A percentile compares a stretch with the other conserved stretches of the same genome.
These are phyloP conservation scores for Callinectes sapidus DNA, from an alignment of 2,888 invertebrate species.

Conservation along the genomic window DNA sequence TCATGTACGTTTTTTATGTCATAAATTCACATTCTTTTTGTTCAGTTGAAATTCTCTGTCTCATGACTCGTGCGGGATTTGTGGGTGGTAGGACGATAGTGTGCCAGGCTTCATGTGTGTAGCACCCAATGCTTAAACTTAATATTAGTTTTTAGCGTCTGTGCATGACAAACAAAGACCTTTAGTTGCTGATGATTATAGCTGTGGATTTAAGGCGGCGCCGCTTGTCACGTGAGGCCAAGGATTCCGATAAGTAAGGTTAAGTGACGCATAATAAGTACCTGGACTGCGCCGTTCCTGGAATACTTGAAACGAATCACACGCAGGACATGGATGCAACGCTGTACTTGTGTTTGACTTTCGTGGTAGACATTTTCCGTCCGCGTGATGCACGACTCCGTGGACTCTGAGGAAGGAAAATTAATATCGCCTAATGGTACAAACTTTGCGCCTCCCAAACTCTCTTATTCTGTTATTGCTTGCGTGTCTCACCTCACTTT, in stretches of 20 bases:
- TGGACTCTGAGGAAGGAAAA: conserved; percentile 28
- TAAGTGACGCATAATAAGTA: conserved; percentile 37
- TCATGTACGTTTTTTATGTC: not conserved
- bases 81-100: not conserved
- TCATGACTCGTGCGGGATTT: conserved; percentile 21
- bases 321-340: conserved; percentile 36
- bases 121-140: conserved; percentile 19
- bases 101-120: not conserved
- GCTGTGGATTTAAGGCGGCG: conserved; percentile 21
- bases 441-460: conserved; percentile 35
- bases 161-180: conserved; percentile 37
- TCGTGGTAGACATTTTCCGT: conserved; percentile 22
- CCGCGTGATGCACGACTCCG: conserved; percentile 8
- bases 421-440: conserved; percentile 24
- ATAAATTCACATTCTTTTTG: conserved; percentile 30
- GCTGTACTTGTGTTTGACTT: conserved; percentile 32
- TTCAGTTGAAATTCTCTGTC: not conserved
- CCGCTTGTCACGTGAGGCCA: not conserved
- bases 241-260: conserved; percentile 33
- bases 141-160: conserved; percentile 36
- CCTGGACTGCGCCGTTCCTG: not conserved
- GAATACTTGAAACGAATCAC: conserved; percentile 34
- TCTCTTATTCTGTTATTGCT: conserved; percentile 34
- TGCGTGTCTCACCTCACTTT: conserved; percentile 24
- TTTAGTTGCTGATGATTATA: conserved; percentile 19